These are phyloP conservation scores for Phyllostomus hastatus DNA, from an alignment of 2,113 vertebrate genomes.

Conservation along the genomic window DNA sequence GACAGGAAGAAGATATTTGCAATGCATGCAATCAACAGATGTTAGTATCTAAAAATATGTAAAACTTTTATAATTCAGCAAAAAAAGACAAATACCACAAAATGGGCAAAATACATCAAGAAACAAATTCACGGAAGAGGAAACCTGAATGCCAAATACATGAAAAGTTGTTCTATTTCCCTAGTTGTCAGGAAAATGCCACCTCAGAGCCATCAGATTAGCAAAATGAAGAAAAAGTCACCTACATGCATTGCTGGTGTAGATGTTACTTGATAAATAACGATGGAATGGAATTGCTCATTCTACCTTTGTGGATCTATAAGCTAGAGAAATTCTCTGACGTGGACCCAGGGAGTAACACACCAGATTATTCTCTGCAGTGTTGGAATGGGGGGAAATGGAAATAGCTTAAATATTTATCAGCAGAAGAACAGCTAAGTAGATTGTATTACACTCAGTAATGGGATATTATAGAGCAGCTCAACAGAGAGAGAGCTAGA, in stretches of 20 bases:
- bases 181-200: background rate
- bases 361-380: background rate
- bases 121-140: background rate
- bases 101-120: constrained; percentile 17
- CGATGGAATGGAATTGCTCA: background rate
- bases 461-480: background rate
- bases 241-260: background rate
- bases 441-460: background rate
- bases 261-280: background rate
- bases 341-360: background rate
- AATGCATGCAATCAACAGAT: background rate
- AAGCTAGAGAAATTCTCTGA: background rate
- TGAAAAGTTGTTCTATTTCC: background rate
- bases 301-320: background rate
- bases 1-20: background rate
- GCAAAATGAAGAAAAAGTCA: background rate
- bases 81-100: background rate
- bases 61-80: background rate
- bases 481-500: background rate
- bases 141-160: background rate
- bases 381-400: background rate
- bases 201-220: background rate
- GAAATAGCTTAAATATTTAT: background rate
- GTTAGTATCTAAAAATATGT: constrained; percentile 7
- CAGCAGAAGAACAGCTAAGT: background rate